Conservation (phyloP, 2,797 vertebrate genomes). For the Dromococcyx pavoninus region DNA sequence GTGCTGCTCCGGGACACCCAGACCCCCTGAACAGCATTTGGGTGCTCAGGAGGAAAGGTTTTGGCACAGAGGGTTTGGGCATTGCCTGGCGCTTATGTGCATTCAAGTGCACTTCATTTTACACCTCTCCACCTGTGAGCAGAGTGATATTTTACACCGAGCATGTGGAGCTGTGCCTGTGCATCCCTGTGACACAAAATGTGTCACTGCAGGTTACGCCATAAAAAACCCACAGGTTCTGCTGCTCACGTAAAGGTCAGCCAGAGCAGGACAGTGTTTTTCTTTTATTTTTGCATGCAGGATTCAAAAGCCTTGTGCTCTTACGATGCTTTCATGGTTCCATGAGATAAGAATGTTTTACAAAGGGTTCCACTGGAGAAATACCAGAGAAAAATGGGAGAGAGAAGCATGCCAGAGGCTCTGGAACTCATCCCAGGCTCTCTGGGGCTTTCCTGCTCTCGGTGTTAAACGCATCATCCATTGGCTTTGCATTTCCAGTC, state of each 20-base stretch:
- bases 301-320: background rate
- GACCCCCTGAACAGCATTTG: fast-evolving
- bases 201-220: background rate
- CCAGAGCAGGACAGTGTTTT: background rate
- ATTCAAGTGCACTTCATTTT: background rate
- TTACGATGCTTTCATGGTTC: conserved; percentile 1
- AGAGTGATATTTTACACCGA: background rate
- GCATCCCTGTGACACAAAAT: background rate
- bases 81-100: background rate
- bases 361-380: background rate
- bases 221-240: background rate
- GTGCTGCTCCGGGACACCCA: background rate
- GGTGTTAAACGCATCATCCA: conserved; percentile 13
- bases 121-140: background rate
- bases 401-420: background rate
- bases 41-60: background rate
- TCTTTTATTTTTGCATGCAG: background rate
- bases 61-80: background rate
- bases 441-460: conserved; percentile 21
- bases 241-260: conserved; percentile 44
- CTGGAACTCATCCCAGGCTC: conserved; percentile 53
- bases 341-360: background rate
- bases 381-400: conserved; percentile 37
- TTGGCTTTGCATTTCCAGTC: background rate
- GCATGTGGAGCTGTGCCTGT: background rate